Evolutionary conservation across 2,888 invertebrate species (phyloP), one percentile per base, ranked within the genome.

Genomic region (Ormyrus pomaceus): DNA sequence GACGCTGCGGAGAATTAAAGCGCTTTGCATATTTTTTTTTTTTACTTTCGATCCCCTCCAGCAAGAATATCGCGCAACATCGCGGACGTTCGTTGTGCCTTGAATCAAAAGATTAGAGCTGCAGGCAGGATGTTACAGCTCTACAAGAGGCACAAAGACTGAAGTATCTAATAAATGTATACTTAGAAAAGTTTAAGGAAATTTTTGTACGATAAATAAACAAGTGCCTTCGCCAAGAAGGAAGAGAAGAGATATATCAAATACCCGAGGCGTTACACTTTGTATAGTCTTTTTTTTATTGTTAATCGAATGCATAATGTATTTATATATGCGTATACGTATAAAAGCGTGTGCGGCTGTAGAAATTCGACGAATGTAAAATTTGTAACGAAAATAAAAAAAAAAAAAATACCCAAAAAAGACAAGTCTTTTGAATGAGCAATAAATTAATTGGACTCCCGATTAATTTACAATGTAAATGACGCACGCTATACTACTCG

Each of bases 81-180:
- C n/a, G 58, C 55, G n/a, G 19, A 74, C 61, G 50, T 11, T 34
- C 65, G 66, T 68, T 75, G 75, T 68, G 66, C 68, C 75, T 61
- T 53, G n/a, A 59, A n/a, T 34, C 10, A 34, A 68, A 75, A 51
- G 45, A n/a, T 19, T n/a, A 8, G 19, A 19, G 9, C 34, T n/a
- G 6, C 45, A 53, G 51, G 46, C 9, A 53, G 53, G 55, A 62
- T 5, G 62, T 46, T 10, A 13, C 45, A 19, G 61, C 45, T 10
- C 7, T 45, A 55, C 19, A 8, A 66, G 70, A 55, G 80, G 83
- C 69, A 62, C 79, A 77, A 85, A 83, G 84, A 84, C 79, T 82
- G 79, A 84, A 79, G 64, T 81, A 62, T 81, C 56, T 70, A 51
- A 50, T 55, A 45, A 56, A 34, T 68, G 56, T 51, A 48, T 65